Base-by-base conservation (phyloP, 2,113 vertebrate genomes). In the Leptodactylus fuscus region DNA sequence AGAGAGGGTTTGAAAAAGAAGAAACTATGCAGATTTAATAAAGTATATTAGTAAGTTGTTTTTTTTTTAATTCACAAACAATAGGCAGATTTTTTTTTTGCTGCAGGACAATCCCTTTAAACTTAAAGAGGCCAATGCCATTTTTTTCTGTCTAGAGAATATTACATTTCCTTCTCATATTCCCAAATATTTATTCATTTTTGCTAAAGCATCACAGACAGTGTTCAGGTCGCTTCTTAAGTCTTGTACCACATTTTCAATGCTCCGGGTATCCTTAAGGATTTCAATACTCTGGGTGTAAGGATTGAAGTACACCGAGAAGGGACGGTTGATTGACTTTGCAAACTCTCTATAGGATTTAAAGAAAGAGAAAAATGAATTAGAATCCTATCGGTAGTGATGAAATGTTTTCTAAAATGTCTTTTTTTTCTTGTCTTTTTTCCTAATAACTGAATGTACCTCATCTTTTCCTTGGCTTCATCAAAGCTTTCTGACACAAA, bases 401-500 rank as follows among this genome's bases (percentile, higher is more conserved):
- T 65, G 53, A 79, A 53, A 69, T 67, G 34, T 38, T 78, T 16
- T 85, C 5, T 77, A 60, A 51, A 49, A 5, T 55, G 76, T 20
- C 10, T 53, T 51, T 24, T 55, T 41, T 32, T 60, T 46, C 38
- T 20, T 49, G 9, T 84, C 87, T 87, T 89, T 90, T 85, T 89
- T 44, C 41, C 62, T 34, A 87, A 74, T 86, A 91, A 92, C 83
- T 51, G 87, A 88, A 86, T 90, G 88, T 91, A 97, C 98, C 97
- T 97, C 97, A 99, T 99, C 89, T 98, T 98, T 91, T 97, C 96
- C 91, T 99, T 99, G 90, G 98, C 97, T 92, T 98, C 97, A 91
- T 99, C 97, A 84, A 99, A 99, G 95, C 97, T 98, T 91, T 99
- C 98, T 0, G 98, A 98, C 86, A 99, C 95, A 89, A 99, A 99